Percentiles rank a stretch among this genome's conserved stretches.
phyloP scores from a whole-genome alignment of 1,140 invertebrate genomes.

The Aphelenchoides besseyi region DNA sequence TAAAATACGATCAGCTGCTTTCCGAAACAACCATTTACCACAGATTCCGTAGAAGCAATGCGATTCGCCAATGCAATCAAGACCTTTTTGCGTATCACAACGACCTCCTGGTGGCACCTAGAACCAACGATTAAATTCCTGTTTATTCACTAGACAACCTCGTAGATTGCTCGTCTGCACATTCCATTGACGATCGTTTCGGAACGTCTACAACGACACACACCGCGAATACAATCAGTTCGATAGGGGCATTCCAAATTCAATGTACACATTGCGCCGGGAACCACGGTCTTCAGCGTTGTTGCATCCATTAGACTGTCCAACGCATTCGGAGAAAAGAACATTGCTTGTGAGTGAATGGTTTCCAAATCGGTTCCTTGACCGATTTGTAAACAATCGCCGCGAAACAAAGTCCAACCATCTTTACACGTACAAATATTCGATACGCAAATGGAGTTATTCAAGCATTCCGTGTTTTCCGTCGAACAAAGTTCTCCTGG shows the following conservation, averaged over 20 bases:
- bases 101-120: slow-evolving; percentile 45
- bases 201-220: slow-evolving; percentile 35
- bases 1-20: no score
- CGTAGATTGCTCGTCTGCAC: slow-evolving; percentile 42
- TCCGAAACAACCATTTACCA: no score
- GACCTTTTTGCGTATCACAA: slow-evolving; percentile 55
- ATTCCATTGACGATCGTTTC: slow-evolving; percentile 51
- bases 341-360: slow-evolving; percentile 23
- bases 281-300: slow-evolving; percentile 22
- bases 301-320: slow-evolving; percentile 7
- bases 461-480: slow-evolving; percentile 22
- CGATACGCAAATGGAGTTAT: slow-evolving; percentile 3
- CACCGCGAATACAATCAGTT: slow-evolving; percentile 45
- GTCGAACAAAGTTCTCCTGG: slow-evolving; percentile 40
- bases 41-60: slow-evolving; percentile 60
- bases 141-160: background rate
- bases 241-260: slow-evolving; percentile 45
- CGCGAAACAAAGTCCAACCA: slow-evolving; percentile 36
- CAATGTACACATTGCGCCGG: slow-evolving; percentile 41
- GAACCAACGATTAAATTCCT: background rate
- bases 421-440: slow-evolving; percentile 25
- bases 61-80: slow-evolving; percentile 53
- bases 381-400: slow-evolving; percentile 27
- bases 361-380: background rate
- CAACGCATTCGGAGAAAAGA: slow-evolving; percentile 28